phyloP scores from a whole-genome alignment of 2,113 vertebrate species.

The Odocoileus virginianus region DNA sequence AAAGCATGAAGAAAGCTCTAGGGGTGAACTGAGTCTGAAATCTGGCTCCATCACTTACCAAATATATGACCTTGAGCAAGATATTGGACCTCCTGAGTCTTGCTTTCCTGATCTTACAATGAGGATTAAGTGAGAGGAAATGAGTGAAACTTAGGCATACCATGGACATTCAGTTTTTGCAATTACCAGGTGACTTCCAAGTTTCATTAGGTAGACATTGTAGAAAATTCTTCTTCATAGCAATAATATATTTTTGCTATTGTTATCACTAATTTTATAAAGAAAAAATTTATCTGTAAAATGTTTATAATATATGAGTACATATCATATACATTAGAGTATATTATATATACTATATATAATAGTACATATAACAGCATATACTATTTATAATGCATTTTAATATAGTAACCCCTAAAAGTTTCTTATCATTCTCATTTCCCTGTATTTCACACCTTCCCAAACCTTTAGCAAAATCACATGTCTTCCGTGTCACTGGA shows the following conservation, averaged over 20 bases:
- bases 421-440: neutral
- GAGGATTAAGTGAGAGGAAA: neutral
- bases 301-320: neutral
- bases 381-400: neutral
- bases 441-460: neutral
- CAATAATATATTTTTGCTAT: neutral
- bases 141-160: accelerated
- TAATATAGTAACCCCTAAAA: neutral
- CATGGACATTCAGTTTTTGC: neutral
- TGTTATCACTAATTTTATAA: neutral
- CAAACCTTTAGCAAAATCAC: neutral
- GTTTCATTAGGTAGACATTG: neutral
- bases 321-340: neutral
- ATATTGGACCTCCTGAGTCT: neutral
- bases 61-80: neutral
- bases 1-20: neutral
- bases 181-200: neutral
- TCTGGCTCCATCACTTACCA: neutral
- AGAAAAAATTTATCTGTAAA: neutral
- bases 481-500: neutral
- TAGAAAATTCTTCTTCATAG: neutral
- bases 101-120: neutral
- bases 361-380: neutral
- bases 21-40: neutral
- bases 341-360: neutral